Percentiles rank a stretch among this genome's conserved stretches.
phyloP scores from a whole-genome alignment of 2,797 vertebrate genomes.

The Ara ararauna region DNA sequence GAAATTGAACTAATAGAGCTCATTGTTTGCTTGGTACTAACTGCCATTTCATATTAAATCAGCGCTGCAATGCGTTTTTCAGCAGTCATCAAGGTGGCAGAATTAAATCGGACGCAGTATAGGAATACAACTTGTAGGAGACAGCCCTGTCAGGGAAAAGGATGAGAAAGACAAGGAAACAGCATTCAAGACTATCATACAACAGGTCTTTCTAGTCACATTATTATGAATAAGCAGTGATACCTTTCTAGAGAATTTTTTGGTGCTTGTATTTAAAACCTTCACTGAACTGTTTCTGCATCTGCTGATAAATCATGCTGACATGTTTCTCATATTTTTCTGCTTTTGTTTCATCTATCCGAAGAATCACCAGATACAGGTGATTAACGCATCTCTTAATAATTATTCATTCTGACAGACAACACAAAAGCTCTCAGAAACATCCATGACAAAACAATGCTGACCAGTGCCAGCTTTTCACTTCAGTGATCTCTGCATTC shows the following conservation, averaged over 20 bases:
- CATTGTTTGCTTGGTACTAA: neutral
- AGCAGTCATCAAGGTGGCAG: neutral
- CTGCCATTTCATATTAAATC: neutral
- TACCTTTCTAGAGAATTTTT: neutral
- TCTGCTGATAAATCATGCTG: conserved; percentile 31
- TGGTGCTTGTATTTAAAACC: neutral
- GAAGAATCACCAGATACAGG: neutral
- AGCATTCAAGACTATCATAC: neutral
- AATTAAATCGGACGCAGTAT: neutral
- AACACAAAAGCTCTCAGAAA: neutral
- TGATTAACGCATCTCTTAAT: neutral
- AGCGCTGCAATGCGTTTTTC: neutral
- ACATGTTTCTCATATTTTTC: neutral
- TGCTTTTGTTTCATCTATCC: conserved; percentile 12
- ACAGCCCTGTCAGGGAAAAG: neutral
- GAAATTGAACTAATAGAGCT: neutral
- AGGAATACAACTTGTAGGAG: neutral
- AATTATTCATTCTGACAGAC: neutral
- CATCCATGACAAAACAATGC: neutral
- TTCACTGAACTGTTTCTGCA: neutral
- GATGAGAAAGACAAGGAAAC: neutral
- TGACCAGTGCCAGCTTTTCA: neutral
- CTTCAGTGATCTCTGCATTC: neutral
- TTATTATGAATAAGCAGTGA: neutral
- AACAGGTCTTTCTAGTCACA: neutral